Percentiles rank a stretch among this genome's conserved stretches.
These are phyloP conservation scores for Agonopterix subpropinquella DNA, from an alignment of 2,888 invertebrate genomes.

Conservation along the genomic window DNA sequence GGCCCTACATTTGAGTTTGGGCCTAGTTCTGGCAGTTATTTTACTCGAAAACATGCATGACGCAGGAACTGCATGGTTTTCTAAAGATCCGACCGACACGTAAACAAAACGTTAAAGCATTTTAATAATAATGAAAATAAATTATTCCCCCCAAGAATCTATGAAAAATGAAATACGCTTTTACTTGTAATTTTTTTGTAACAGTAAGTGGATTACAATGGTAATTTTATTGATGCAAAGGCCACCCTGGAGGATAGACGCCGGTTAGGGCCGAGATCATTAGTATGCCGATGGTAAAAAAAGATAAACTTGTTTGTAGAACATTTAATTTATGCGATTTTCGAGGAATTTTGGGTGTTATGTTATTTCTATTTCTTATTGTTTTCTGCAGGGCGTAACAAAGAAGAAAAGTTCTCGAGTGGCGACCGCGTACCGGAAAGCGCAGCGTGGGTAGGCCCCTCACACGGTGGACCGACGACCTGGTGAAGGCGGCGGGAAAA, in stretches of 20 bases:
- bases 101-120: slow-evolving; percentile 6
- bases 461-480: too few relatives aligned
- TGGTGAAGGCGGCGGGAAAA: too few relatives aligned
- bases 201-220: slow-evolving; percentile 71
- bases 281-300: slow-evolving; percentile 70
- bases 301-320: slow-evolving; percentile 69
- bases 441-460: too few relatives aligned
- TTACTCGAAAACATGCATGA: too few relatives aligned
- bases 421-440: too few relatives aligned
- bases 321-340: slow-evolving; percentile 69
- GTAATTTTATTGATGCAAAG: slow-evolving; percentile 71
- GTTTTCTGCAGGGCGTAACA: too few relatives aligned
- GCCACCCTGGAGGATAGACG: slow-evolving; percentile 53
- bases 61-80: too few relatives aligned
- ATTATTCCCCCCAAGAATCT: slow-evolving; percentile 28
- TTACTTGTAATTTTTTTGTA: slow-evolving; percentile 56
- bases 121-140: slow-evolving; percentile 12
- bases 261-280: slow-evolving; percentile 35
- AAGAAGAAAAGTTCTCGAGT: too few relatives aligned
- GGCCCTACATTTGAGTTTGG: too few relatives aligned
- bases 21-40: too few relatives aligned
- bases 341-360: slow-evolving; percentile 31
- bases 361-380: too few relatives aligned
- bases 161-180: slow-evolving; percentile 31
- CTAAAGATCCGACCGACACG: not conserved